Evolutionary conservation across 1,140 invertebrate species (phyloP).

Genomic region (Plutomurus gul): DNA sequence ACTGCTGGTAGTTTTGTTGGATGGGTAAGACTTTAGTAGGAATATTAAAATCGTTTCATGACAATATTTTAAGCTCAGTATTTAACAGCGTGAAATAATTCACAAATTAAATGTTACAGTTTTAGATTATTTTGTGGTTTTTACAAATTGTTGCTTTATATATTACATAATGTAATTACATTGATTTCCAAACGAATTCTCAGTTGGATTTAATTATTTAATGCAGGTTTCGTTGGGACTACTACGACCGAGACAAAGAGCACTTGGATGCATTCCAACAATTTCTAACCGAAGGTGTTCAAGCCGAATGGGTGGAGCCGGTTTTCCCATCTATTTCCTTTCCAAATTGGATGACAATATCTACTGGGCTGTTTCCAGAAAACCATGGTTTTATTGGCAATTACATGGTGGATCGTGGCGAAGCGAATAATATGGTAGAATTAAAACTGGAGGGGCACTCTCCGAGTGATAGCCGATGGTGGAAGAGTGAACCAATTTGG

Average conservation of each 20-base stretch:
- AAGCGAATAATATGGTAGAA: conserved; percentile 55
- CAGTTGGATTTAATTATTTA: too few relatives aligned
- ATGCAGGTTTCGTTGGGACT: conserved; percentile 57
- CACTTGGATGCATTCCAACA: conserved; percentile 53
- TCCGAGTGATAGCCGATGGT: conserved; percentile 56
- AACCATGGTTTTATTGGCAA: conserved; percentile 48
- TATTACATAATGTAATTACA: too few relatives aligned
- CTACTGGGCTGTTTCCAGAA: conserved; percentile 55
- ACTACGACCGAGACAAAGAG: conserved; percentile 52
- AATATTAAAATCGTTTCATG: too few relatives aligned
- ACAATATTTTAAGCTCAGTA: too few relatives aligned
- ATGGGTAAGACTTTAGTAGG: too few relatives aligned
- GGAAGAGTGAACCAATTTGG: conserved; percentile 59
- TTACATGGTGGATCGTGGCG: conserved; percentile 56
- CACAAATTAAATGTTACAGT: too few relatives aligned
- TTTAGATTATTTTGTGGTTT: too few relatives aligned
- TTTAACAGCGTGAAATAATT: too few relatives aligned
- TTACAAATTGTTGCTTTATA: too few relatives aligned
- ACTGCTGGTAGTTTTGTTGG: too few relatives aligned
- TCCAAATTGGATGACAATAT: conserved; percentile 55
- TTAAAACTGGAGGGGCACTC: conserved; percentile 51
- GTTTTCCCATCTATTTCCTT: conserved; percentile 55
- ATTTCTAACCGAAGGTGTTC: conserved; percentile 55
- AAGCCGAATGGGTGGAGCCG: conserved; percentile 55
- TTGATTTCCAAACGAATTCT: too few relatives aligned